These are phyloP conservation scores for Piprites chloris DNA, from an alignment of 2,113 vertebrate genomes.

Conservation along the genomic window DNA sequence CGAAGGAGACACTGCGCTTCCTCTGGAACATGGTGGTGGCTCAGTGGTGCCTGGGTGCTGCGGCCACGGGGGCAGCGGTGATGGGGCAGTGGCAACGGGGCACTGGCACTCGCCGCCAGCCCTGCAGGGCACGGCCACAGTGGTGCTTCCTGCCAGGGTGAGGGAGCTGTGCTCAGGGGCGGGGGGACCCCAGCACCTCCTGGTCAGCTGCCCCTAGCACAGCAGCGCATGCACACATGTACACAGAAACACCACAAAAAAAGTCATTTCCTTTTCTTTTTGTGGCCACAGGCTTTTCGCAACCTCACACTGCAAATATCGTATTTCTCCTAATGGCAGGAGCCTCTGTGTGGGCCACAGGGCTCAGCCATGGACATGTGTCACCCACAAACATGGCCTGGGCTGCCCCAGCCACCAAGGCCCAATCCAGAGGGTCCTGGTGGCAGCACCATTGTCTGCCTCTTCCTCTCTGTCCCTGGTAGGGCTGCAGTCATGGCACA, in stretches of 20 bases:
- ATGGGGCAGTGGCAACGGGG: neutral
- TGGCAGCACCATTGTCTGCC: accelerated
- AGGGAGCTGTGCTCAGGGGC: neutral
- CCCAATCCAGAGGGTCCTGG: neutral
- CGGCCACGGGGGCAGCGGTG: neutral
- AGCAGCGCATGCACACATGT: neutral
- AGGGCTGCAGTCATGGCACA: neutral
- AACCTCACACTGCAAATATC: neutral
- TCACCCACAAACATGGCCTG: accelerated
- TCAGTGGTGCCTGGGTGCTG: neutral
- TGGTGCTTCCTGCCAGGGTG: accelerated
- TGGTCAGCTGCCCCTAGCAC: neutral
- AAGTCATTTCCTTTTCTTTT: slow-evolving; percentile 39
- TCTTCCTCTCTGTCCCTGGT: accelerated
- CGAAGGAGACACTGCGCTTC: slow-evolving; percentile 92
- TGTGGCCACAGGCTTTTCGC: neutral
- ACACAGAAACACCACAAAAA: neutral
- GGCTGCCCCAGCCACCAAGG: neutral
- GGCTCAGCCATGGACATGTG: accelerated
- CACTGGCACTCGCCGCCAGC: neutral
- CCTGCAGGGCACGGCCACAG: accelerated
- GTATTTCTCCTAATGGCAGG: neutral
- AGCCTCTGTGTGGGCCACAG: neutral
- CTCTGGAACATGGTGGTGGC: slow-evolving; percentile 82
- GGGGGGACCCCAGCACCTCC: neutral